Evolutionary conservation across 2,888 invertebrate species (phyloP), one percentile per base, ranked within the genome.

Genomic region (Drosophila lutescens): DNA sequence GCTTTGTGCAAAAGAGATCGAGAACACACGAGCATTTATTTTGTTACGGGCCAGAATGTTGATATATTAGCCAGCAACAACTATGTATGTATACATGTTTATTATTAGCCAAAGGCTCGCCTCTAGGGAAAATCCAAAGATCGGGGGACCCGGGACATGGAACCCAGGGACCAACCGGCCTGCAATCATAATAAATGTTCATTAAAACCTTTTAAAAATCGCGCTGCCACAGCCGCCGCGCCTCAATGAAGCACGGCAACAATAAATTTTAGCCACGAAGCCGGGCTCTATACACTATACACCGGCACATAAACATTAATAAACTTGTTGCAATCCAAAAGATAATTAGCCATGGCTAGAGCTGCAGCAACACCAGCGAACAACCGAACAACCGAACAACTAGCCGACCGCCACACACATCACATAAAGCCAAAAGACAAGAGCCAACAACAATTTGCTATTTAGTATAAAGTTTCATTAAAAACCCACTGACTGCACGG

Each of bases 101-200:
- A 80, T 80, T 81, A 62, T 72, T 68, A 60, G 67, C 59, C 44
- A 40, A 59, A 58, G 59, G 49, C 84, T 60, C 40, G 68, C 57
- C 41, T 20, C 49, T 34, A 57, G 61, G 20, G 51, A 17, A 34
- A 49, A 49, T 12, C 17, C 17, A 8, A 43, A 30, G 38, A 34
- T 32, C 6, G 30, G 26, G 30, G 63, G 13, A 49, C 15, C n/a
- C 17, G 34, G 34, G 34, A 34, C 34, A 12, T 34, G 34, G 34
- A 12, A 30, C 10, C 32, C 23, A 12, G 20, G 43, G 20, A 20
- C 43, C 49, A 41, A 36, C 46, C 53, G 62, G 59, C 65, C 79
- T 74, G 80, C 87, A 88, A 88, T 87, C 89, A 86, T 86, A 86
- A 86, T 86, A 86, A 86, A 86, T 86, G 89, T 86, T 85, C 89